These are phyloP conservation scores for Macrobrachium nipponense DNA, from an alignment of 1,140 invertebrate species.

Conservation along the genomic window DNA sequence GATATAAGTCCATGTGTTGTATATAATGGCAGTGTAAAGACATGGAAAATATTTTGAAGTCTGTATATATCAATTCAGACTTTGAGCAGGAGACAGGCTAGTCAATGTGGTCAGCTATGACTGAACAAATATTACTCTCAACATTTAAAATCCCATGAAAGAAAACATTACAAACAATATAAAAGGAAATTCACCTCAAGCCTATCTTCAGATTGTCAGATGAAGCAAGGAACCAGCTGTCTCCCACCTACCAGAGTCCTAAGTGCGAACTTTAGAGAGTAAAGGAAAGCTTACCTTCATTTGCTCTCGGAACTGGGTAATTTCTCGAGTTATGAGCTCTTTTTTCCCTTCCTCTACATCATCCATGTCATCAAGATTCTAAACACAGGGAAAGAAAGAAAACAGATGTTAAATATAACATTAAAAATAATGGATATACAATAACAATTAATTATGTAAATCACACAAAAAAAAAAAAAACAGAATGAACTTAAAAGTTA, in stretches of 20 bases:
- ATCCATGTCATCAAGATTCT: constrained; percentile 80
- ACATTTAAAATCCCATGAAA: neutral
- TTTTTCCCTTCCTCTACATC: constrained; percentile 94
- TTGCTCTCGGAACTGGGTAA: constrained; percentile 95
- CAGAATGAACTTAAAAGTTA: too few relatives aligned
- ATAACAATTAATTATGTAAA: neutral
- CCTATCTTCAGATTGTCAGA: neutral
- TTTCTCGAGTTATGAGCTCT: constrained; percentile 91
- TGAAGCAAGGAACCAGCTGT: constrained; percentile 28
- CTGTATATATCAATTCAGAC: constrained; percentile 16
- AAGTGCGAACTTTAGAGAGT: constrained; percentile 53
- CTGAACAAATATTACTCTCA: neutral
- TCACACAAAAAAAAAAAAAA: too few relatives aligned
- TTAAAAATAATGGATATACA: neutral
- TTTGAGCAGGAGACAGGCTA: constrained; percentile 34
- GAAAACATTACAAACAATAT: neutral
- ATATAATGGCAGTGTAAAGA: constrained; percentile 13
- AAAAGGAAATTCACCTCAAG: neutral
- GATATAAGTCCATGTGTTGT: neutral
- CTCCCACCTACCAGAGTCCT: constrained; percentile 29
- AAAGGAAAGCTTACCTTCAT: constrained; percentile 84
- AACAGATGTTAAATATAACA: neutral
- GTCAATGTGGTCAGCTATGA: neutral
- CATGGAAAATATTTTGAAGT: constrained; percentile 1
- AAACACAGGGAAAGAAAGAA: constrained; percentile 2